These are phyloP conservation scores for Eucera pruinosa DNA, from an alignment of 2,888 invertebrate species.

Conservation along the genomic window DNA sequence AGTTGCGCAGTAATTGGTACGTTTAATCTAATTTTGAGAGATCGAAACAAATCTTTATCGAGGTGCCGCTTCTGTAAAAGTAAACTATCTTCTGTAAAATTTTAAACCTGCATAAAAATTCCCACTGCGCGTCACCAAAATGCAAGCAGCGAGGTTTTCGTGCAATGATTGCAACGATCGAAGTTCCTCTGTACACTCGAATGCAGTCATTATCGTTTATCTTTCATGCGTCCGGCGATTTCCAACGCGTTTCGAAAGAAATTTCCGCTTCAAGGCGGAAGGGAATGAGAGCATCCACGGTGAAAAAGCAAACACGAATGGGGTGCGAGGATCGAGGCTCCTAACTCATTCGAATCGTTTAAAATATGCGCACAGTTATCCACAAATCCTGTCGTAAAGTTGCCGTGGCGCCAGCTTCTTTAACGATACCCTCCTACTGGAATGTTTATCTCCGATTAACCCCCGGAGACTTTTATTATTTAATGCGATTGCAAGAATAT, in stretches of 20 bases:
- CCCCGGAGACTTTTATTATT: slow-evolving; percentile 3
- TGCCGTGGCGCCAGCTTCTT: background rate
- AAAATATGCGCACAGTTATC: slow-evolving; percentile 26
- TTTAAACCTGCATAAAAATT: no score
- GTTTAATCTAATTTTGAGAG: no score
- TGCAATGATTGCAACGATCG: no score
- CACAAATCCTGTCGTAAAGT: slow-evolving; percentile 36
- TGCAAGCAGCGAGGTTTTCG: no score
- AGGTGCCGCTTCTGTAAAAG: no score
- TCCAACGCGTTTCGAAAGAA: background rate
- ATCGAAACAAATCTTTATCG: no score
- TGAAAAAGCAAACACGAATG: background rate
- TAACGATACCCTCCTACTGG: background rate
- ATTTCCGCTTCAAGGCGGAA: background rate
- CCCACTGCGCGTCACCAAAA: no score
- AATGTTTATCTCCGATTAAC: slow-evolving; percentile 15
- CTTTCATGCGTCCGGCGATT: background rate
- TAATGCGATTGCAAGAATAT: slow-evolving; percentile 3
- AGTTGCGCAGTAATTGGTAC: no score
- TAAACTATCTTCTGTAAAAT: no score
- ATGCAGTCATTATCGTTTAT: background rate
- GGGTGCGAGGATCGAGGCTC: background rate
- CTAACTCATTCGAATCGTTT: slow-evolving; percentile 28
- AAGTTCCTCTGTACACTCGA: background rate
- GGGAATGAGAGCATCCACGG: background rate